These are phyloP conservation scores for Cromileptes altivelis DNA, from an alignment of 2,113 vertebrate genomes.

Conservation along the genomic window DNA sequence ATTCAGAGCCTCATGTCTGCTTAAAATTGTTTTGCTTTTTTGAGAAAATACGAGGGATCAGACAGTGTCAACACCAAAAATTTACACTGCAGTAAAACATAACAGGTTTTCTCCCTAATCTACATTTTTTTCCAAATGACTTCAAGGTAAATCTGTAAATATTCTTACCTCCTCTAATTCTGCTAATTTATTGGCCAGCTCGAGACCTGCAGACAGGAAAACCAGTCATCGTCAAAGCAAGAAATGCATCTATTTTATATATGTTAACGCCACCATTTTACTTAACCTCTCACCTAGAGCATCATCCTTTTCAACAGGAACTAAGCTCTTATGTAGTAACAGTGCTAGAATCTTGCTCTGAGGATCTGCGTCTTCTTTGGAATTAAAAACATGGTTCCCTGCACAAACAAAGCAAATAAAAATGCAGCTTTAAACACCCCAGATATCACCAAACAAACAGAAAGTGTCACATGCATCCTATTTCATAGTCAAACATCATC, in stretches of 20 bases:
- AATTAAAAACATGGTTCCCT: conserved; percentile 76
- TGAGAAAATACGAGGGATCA: neutral
- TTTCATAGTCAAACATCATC: neutral
- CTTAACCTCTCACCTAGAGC: conserved; percentile 69
- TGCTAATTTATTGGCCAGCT: conserved; percentile 73
- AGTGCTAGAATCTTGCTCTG: conserved; percentile 80
- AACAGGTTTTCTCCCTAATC: neutral
- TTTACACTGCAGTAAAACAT: neutral
- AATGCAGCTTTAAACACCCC: neutral
- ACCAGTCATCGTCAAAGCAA: neutral
- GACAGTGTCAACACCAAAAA: neutral
- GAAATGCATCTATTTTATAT: neutral
- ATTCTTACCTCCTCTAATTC: conserved; percentile 80
- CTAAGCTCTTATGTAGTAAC: conserved; percentile 77
- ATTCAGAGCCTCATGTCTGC: neutral
- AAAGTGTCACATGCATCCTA: neutral
- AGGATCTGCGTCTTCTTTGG: conserved; percentile 68
- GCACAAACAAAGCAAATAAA: conserved; percentile 28
- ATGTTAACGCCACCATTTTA: neutral
- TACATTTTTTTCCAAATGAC: neutral
- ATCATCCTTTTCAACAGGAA: conserved; percentile 70
- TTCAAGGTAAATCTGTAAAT: conserved; percentile 15
- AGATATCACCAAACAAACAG: neutral
- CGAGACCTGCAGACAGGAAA: conserved; percentile 65
- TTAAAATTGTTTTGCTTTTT: neutral